Base-by-base conservation (phyloP, 2,797 vertebrate species). In the Trematomus bernacchii region DNA sequence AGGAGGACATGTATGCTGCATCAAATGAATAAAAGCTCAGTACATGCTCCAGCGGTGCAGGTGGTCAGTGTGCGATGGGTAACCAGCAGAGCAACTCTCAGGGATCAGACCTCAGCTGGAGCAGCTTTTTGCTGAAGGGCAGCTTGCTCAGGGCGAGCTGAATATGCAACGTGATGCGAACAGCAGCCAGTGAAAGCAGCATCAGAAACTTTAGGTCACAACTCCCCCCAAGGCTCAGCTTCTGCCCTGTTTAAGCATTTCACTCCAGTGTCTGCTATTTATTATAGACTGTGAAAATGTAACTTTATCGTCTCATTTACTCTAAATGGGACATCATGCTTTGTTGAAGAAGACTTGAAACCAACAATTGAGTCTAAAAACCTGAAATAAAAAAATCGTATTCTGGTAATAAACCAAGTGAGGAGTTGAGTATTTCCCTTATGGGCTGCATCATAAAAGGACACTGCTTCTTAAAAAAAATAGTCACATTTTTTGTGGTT, bases 1-100 rank as follows among this genome's bases (percentile, higher is more conserved):
- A 67, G 57, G 72, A 68, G 73, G 76, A 69, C 79, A 87, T 80
- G n/a, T 70, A 63, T 65, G 77, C 79, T 33, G 69, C 47, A 85
- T 88, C 77, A 88, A 89, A 85, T 87, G 79, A 82, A 89, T 81
- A 76, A 90, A 85, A 80, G 81, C 74, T 60, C 14, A 23, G 68
- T 19, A 47, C 80, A 73, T 69, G 85, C 85, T 88, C 82, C 80
- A 84, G 47, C 54, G 83, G 78, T 67, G 84, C 87, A 71, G 77
- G 64, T 68, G 84, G 88, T 70, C 80, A 70, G 82, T 53, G 77
- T 58, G 81, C 2, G 66, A 40, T 72, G 63, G 64, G 58, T 37
- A 30, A 73, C 59, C 71, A 58, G 62, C 21, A 19, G 68, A 55
- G 71, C 64, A 53, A 48, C 62, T 15, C 71, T 4, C 51, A 80